Conservation (phyloP, 1,140 invertebrate species). For the Rhynchophorus ferrugineus region DNA sequence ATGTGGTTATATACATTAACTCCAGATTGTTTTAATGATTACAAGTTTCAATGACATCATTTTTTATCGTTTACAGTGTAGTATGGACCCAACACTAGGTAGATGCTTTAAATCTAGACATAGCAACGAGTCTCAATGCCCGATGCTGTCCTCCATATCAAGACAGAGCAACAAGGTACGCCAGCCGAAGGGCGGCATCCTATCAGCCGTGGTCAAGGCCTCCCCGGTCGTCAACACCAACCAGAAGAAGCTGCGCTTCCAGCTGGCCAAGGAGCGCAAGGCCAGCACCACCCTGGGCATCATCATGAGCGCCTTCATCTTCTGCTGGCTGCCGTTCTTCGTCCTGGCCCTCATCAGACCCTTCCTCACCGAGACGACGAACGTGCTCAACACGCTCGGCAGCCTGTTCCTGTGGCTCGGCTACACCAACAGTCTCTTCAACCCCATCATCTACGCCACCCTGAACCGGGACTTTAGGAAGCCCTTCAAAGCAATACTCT, state of each 20-base stretch:
- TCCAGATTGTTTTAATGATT: no score
- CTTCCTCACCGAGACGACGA: conserved; percentile 60
- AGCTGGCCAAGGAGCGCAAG: conserved; percentile 82
- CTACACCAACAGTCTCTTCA: conserved; percentile 87
- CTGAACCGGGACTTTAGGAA: conserved; percentile 87
- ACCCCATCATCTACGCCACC: conserved; percentile 90
- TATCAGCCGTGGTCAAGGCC: conserved; percentile 38
- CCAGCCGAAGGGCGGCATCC: conserved; percentile 25
- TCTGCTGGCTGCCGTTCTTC: conserved; percentile 98
- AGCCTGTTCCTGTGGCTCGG: conserved; percentile 82
- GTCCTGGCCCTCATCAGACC: conserved; percentile 79
- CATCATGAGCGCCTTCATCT: conserved; percentile 92
- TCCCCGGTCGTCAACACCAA: conserved; percentile 45
- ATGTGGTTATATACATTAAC: no score
- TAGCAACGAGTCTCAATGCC: conserved; percentile 67
- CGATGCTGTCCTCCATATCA: conserved; percentile 49
- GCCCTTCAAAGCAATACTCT: conserved; percentile 85
- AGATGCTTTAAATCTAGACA: conserved; percentile 56
- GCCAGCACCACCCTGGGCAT: conserved; percentile 94
- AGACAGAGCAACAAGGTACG: conserved; percentile 39
- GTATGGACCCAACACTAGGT: conserved; percentile 48
- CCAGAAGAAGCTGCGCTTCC: conserved; percentile 71
- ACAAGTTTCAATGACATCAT: no score
- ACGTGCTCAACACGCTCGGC: conserved; percentile 53
- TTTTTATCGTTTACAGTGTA: conserved; percentile 51